Evolutionary conservation across 2,797 vertebrate species (phyloP).

Genomic region (Brotula barbata): DNA sequence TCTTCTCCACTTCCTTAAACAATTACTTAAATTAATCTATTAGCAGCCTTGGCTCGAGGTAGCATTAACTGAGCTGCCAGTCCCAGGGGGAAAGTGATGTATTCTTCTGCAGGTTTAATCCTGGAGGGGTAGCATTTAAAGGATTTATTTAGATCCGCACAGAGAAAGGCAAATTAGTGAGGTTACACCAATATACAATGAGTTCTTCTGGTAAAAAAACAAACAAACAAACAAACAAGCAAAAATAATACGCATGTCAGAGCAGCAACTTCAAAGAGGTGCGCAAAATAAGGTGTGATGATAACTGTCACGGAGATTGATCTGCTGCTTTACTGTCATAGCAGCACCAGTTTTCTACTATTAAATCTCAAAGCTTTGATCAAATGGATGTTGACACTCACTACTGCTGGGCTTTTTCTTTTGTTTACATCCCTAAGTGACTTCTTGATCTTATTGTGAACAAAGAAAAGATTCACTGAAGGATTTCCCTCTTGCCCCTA

Average conservation of each 20-base stretch:
- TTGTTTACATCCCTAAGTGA: slow-evolving; percentile 40
- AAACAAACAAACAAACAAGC: too few species aligned
- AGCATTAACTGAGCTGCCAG: slow-evolving; percentile 57
- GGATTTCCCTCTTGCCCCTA: slow-evolving; percentile 35
- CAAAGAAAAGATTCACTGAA: slow-evolving; percentile 26
- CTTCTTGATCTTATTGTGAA: slow-evolving; percentile 56
- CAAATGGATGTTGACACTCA: slow-evolving; percentile 44
- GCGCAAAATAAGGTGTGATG: slow-evolving; percentile 24
- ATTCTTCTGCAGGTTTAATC: slow-evolving; percentile 44
- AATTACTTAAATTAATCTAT: slow-evolving; percentile 72
- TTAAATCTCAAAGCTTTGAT: slow-evolving; percentile 61
- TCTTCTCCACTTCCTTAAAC: slow-evolving; percentile 53
- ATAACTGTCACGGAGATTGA: slow-evolving; percentile 58
- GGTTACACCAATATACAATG: slow-evolving; percentile 11
- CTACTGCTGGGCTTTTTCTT: slow-evolving; percentile 44
- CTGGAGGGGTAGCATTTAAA: slow-evolving; percentile 5
- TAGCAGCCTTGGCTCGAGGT: slow-evolving; percentile 37
- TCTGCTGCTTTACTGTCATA: slow-evolving; percentile 29
- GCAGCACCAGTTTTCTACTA: slow-evolving; percentile 42
- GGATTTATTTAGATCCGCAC: slow-evolving; percentile 7
- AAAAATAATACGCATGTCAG: slow-evolving; percentile 7
- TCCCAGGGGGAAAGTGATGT: slow-evolving; percentile 47
- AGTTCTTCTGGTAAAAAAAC: slow-evolving; percentile 1
- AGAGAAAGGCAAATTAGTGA: slow-evolving; percentile 6
- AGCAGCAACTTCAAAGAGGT: slow-evolving; percentile 5